Conservation (phyloP, 2,113 vertebrate genomes). For the Myiopsitta monachus region DNA sequence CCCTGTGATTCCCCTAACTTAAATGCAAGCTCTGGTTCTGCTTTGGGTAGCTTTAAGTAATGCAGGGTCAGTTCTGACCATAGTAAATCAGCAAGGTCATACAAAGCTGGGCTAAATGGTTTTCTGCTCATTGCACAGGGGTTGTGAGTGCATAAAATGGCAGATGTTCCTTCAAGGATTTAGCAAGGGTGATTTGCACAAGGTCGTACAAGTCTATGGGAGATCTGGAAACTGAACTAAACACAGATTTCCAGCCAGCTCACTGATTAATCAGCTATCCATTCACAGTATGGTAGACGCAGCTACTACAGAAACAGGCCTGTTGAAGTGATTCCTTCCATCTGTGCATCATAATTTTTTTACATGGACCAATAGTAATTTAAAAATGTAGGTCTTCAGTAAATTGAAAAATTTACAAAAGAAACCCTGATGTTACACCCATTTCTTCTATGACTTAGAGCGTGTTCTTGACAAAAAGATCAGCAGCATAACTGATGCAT, state of each 20-base stretch:
- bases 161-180: not conserved
- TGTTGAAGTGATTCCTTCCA: not conserved
- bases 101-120: not conserved
- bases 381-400: conserved; percentile 1
- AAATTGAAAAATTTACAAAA: not conserved
- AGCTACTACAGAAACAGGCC: not conserved
- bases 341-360: not conserved
- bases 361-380: not conserved
- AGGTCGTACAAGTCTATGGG: not conserved
- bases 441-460: not conserved
- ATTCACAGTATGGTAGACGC: not conserved
- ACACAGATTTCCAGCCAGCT: not conserved
- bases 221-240: not conserved
- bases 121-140: not conserved
- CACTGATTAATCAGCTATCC: conserved; percentile 10
- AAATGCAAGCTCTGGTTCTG: not conserved
- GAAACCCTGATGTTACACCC: not conserved
- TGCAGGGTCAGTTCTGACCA: not conserved
- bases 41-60: not conserved
- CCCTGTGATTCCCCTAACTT: not conserved
- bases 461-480: conserved; percentile 34
- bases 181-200: not conserved
- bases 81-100: not conserved
- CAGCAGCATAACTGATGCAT: conserved; percentile 25
- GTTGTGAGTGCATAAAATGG: not conserved